phyloP scores from a whole-genome alignment of 1,140 invertebrate species.

The Hetaerina americana region DNA sequence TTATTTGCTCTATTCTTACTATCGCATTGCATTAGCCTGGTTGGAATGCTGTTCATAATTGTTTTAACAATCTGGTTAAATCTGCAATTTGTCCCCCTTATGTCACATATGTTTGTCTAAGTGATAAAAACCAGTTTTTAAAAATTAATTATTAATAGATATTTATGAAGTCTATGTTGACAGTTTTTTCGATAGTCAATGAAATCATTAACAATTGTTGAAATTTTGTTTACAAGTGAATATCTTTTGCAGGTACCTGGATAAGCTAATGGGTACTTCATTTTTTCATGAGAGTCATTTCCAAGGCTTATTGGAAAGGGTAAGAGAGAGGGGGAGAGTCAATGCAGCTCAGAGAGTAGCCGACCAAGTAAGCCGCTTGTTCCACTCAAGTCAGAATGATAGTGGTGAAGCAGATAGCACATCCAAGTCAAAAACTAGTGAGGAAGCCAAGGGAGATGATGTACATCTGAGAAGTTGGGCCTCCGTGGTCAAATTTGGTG shows the following conservation, averaged over 20 bases:
- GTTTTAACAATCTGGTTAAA: too few relatives aligned
- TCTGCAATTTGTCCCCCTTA: too few relatives aligned
- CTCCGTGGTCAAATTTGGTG: neutral
- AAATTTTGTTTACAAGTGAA: neutral
- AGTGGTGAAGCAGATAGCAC: conserved; percentile 18
- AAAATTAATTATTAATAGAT: too few relatives aligned
- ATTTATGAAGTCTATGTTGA: too few relatives aligned
- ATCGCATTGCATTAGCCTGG: too few relatives aligned
- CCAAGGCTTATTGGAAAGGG: conserved; percentile 45
- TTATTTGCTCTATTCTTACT: too few relatives aligned
- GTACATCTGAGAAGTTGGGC: neutral
- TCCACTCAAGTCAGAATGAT: conserved; percentile 24
- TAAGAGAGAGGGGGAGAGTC: conserved; percentile 35
- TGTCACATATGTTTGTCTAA: too few relatives aligned
- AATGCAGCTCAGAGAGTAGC: conserved; percentile 40
- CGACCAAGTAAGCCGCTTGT: conserved; percentile 41
- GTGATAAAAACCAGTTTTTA: too few relatives aligned
- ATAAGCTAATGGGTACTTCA: conserved; percentile 67
- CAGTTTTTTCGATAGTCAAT: neutral
- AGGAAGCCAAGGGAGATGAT: conserved; percentile 8
- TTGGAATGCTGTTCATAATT: too few relatives aligned
- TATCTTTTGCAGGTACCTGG: conserved; percentile 42
- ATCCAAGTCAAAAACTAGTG: conserved; percentile 15
- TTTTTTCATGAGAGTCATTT: conserved; percentile 74
- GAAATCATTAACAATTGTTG: neutral